Percentiles rank a stretch among this genome's conserved stretches.
Evolutionary conservation across 2,113 vertebrate species (phyloP).

Genomic region (Crotalus helleri): DNA sequence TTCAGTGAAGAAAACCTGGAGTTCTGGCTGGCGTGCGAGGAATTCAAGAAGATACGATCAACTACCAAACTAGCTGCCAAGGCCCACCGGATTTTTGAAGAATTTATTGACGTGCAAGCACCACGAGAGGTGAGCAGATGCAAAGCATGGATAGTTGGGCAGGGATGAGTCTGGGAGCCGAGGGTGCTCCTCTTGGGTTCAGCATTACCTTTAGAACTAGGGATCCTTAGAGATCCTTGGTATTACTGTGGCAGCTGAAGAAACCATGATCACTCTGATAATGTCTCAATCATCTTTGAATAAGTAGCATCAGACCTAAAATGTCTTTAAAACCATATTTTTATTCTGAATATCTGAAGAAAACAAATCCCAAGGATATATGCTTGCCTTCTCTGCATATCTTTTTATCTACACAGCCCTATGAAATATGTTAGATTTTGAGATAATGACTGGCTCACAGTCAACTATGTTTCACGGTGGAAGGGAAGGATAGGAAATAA

Average conservation of each 20-base stretch:
- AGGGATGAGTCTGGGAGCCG: not conserved
- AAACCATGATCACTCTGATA: not conserved
- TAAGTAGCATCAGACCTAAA: not conserved
- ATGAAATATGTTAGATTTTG: not conserved
- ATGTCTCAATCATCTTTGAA: not conserved
- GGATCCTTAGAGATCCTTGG: not conserved
- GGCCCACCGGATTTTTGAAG: constrained; percentile 89
- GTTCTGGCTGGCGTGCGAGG: constrained; percentile 95
- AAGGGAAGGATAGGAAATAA: not conserved
- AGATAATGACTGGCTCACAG: not conserved
- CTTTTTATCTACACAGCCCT: not conserved
- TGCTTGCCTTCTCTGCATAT: too few species aligned
- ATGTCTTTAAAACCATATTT: not conserved
- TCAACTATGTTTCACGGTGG: not conserved
- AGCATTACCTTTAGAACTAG: not conserved
- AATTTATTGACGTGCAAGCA: constrained; percentile 90
- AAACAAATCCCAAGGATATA: not conserved
- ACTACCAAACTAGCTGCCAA: constrained; percentile 79
- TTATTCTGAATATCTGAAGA: not conserved
- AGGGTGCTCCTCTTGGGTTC: not conserved
- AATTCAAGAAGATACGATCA: constrained; percentile 85
- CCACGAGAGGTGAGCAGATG: constrained; percentile 83
- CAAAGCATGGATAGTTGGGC: fast-evolving
- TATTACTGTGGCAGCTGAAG: not conserved
- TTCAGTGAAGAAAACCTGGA: constrained; percentile 98